A percentile compares a stretch with the other conserved stretches of the same genome.
Evolutionary conservation across 1,140 invertebrate species (phyloP).

Genomic region (Prorops nasuta): DNA sequence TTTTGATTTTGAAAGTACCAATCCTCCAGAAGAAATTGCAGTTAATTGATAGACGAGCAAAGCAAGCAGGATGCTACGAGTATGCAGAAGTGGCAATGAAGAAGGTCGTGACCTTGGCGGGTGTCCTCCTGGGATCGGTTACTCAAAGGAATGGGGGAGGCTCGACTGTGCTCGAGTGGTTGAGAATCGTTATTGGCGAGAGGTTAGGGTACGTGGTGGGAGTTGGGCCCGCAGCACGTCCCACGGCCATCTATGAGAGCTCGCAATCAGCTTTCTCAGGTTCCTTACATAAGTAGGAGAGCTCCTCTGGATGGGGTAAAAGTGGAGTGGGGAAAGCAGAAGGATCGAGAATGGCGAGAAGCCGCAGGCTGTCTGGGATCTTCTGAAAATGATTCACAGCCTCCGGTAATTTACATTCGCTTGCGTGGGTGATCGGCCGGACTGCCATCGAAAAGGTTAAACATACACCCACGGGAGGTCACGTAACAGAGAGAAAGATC

Average conservation of each 20-base stretch:
- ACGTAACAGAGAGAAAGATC: slow-evolving; percentile 37
- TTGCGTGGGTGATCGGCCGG: slow-evolving; percentile 54
- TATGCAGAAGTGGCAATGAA: no score
- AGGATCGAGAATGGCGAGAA: slow-evolving; percentile 18
- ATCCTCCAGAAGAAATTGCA: no score
- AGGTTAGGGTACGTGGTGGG: slow-evolving; percentile 35
- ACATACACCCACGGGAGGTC: slow-evolving; percentile 51
- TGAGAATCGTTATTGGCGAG: slow-evolving; percentile 50
- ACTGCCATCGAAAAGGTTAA: slow-evolving; percentile 53
- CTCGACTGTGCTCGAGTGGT: no score
- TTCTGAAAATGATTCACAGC: slow-evolving; percentile 55
- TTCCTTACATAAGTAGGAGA: slow-evolving; percentile 25
- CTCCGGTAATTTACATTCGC: slow-evolving; percentile 47
- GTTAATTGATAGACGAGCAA: no score
- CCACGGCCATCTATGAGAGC: slow-evolving; percentile 50
- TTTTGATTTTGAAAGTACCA: no score
- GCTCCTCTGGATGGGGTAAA: not conserved
- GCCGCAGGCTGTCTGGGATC: slow-evolving; percentile 33
- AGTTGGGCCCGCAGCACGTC: slow-evolving; percentile 47
- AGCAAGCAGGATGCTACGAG: no score
- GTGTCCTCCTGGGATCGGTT: no score
- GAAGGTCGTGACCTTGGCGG: no score
- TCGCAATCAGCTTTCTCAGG: slow-evolving; percentile 46
- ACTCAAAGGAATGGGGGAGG: no score
- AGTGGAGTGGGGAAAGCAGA: slow-evolving; percentile 11